Percentiles rank a stretch among this genome's conserved stretches.
Evolutionary conservation across 2,113 vertebrate species (phyloP).

Genomic region (Tyto alba): DNA sequence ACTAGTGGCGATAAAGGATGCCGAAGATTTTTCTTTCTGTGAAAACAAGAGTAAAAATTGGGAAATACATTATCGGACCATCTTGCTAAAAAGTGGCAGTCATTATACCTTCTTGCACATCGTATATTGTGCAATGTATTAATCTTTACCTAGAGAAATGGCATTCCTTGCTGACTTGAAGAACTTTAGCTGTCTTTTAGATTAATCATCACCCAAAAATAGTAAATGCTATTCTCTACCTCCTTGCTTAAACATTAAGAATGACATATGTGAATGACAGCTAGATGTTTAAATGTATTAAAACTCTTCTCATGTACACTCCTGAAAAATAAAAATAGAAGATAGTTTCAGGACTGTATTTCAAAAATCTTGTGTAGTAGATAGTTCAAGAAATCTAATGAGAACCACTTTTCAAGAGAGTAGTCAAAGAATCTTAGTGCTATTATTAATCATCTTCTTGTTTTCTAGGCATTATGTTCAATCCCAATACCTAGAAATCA

Average conservation of each 20-base stretch:
- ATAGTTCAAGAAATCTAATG: background rate
- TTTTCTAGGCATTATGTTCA: background rate
- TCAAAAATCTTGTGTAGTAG: background rate
- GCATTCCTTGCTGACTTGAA: background rate
- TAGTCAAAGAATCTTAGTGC: background rate
- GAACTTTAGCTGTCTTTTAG: background rate
- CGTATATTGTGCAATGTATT: background rate
- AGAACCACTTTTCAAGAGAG: background rate
- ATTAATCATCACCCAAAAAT: background rate
- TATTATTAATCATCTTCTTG: background rate
- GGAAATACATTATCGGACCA: background rate
- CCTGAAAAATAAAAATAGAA: background rate
- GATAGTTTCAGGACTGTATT: background rate
- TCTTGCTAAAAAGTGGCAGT: background rate
- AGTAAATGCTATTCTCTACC: background rate
- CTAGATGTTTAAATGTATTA: background rate
- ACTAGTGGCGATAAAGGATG: background rate
- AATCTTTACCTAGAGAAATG: background rate
- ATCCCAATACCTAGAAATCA: background rate
- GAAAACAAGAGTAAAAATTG: background rate
- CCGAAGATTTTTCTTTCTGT: background rate
- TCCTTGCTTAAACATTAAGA: background rate
- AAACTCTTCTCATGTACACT: background rate
- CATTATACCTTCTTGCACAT: background rate
- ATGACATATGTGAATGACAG: background rate